Base-by-base conservation (phyloP, 1,140 invertebrate genomes). In the Brachionus rotundiformis region DNA sequence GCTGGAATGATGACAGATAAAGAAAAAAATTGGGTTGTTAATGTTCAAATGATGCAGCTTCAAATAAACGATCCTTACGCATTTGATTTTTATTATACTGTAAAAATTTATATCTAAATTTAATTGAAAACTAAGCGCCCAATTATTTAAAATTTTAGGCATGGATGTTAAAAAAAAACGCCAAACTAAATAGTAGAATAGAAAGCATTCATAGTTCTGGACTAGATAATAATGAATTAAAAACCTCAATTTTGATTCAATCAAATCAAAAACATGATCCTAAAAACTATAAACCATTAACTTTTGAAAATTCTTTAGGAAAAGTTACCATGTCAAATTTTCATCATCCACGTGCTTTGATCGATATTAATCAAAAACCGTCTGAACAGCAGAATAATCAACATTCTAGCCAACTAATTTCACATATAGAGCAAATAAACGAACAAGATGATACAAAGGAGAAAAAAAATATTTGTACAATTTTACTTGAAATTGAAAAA, bases 11-110 rank as follows among this genome's bases (percentile, higher is more conserved):
- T 98, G 95, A 94, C 93, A 44, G 91, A 91, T 82, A 90, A 92
- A 47, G 95, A 97, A 85, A 96, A 96, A 85, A 94, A 95, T 82
- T 95, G 94, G 94, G 89, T 97, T 1, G 92, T 94, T 63, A 95
- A 95, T 85, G 96, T 97, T 84, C 95, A 96, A 87, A 88, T 95
- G 83, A 87, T 95, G 81, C 94, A 96, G 86, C 88, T 96, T 0
- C 86, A 89, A 82, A 87, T 87, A 63, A 86, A 89, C 49, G 89
- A 89, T 82, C 89, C 89, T 7, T 89, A 89, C 83, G 83, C 88
- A 27, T 88, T 89, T 85, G 89, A 90, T 83, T 90, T 87, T 83
- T 90, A 90, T 83, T 89, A 87, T 82, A 88, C 88, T 27, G 88
- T 89, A 85, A 85, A 27, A 31, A 8, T 4, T 44, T 1, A 71